These are phyloP conservation scores for Sitta carolinensis DNA, from an alignment of 2,797 vertebrate genomes.

Conservation along the genomic window DNA sequence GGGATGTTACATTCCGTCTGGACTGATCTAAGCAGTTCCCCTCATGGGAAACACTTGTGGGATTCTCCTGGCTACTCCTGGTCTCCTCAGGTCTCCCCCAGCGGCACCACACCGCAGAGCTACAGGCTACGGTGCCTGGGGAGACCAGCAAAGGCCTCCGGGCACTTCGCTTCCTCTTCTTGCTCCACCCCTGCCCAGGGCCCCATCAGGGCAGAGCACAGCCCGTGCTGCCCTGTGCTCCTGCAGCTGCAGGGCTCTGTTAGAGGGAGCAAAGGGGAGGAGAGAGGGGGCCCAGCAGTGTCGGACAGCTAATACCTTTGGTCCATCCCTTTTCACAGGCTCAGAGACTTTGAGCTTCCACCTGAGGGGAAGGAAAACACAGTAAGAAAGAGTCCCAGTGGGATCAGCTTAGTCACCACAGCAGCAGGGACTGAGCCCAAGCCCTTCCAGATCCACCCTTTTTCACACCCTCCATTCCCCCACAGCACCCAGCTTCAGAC, in stretches of 20 bases:
- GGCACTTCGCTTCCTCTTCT: conserved; percentile 36
- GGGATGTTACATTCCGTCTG: neutral
- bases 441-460: neutral
- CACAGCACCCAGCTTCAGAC: fast-evolving
- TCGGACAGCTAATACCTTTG: conserved; percentile 84
- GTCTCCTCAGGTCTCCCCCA: neutral
- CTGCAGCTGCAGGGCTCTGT: neutral
- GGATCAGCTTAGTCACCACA: neutral
- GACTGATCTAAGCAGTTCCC: neutral
- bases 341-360: conserved; percentile 87
- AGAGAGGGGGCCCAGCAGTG: neutral
- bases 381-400: neutral
- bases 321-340: conserved; percentile 89
- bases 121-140: neutral
- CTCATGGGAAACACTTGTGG: neutral
- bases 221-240: fast-evolving
- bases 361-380: conserved; percentile 70
- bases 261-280: conserved; percentile 1
- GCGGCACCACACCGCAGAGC: neutral
- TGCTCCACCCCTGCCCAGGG: neutral
- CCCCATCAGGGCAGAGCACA: neutral
- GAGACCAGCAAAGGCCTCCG: conserved; percentile 25
- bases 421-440: neutral
- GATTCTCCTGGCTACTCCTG: neutral
- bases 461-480: neutral